Evolutionary conservation across 2,113 vertebrate genomes (phyloP).

Genomic region (Tenrec ecaudatus): DNA sequence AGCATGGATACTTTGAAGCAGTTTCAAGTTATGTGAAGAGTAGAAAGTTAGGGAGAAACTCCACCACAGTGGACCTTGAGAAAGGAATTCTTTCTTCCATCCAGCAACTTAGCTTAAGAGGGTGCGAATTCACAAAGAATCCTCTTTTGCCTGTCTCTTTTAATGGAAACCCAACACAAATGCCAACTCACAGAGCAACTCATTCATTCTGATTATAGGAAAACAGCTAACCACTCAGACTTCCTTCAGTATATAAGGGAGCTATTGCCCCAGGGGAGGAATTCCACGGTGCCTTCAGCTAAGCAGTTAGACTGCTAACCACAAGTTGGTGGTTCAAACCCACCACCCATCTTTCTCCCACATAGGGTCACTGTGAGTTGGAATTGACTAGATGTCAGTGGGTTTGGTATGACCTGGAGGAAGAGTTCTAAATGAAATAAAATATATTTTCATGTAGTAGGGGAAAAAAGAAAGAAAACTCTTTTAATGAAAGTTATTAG

Average conservation of each 20-base stretch:
- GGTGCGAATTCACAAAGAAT: background rate
- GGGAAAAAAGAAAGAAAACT: background rate
- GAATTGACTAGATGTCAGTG: too few species aligned
- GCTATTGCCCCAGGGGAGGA: too few species aligned
- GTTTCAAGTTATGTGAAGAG: background rate
- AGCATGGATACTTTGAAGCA: background rate
- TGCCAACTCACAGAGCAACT: background rate
- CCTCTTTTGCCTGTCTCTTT: background rate
- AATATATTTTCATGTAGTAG: too few species aligned
- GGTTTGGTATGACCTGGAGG: too few species aligned
- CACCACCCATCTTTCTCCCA: too few species aligned
- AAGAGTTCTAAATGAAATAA: too few species aligned
- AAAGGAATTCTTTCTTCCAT: background rate
- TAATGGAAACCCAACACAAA: background rate
- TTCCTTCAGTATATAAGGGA: constrained; percentile 30
- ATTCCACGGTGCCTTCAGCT: too few species aligned
- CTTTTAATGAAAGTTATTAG: constrained; percentile 39
- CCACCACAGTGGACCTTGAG: too few species aligned
- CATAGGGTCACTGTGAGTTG: too few species aligned
- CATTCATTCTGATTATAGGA: background rate
- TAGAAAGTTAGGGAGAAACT: background rate
- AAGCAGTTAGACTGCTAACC: too few species aligned
- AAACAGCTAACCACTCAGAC: background rate
- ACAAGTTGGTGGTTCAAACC: too few species aligned
- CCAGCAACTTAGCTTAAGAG: background rate